Evolutionary conservation across 2,113 vertebrate species (phyloP).

Genomic region (Pseudorhombus dupliciocellatus): DNA sequence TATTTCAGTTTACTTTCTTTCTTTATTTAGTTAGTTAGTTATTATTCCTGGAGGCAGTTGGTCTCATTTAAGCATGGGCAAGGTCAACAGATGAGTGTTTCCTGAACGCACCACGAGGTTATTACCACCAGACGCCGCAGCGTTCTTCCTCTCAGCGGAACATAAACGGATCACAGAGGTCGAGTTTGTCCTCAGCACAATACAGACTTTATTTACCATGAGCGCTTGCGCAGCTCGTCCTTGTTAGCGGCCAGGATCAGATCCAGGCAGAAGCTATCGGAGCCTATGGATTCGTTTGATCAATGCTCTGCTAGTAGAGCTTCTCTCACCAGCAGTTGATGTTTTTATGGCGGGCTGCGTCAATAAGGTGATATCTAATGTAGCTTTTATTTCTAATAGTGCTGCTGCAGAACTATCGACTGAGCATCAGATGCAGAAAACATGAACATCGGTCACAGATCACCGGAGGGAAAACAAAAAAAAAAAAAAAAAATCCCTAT

Average conservation of each 20-base stretch:
- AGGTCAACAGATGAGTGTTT: neutral
- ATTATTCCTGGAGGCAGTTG: too few species aligned
- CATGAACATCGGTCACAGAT: too few species aligned
- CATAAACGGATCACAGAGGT: slow-evolving; percentile 3
- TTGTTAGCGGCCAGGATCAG: neutral
- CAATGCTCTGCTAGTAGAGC: neutral
- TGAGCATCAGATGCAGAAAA: too few species aligned
- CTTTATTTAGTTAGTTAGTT: too few species aligned
- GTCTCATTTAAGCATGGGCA: neutral
- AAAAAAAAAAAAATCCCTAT: too few species aligned
- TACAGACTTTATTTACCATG: neutral
- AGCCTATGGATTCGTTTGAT: slow-evolving; percentile 3
- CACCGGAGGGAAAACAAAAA: too few species aligned
- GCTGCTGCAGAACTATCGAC: too few species aligned
- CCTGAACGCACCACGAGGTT: slow-evolving; percentile 8
- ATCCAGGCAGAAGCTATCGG: neutral
- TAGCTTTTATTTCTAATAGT: too few species aligned
- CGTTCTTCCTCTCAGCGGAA: slow-evolving; percentile 3
- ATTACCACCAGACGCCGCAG: slow-evolving; percentile 28
- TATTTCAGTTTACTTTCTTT: too few species aligned
- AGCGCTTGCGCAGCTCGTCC: too few species aligned
- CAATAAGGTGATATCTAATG: neutral
- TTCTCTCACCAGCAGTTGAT: neutral
- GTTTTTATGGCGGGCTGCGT: neutral
- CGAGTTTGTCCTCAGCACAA: neutral